Conservation (phyloP, 2,113 vertebrate species). For the Myrmophylax atrothorax region DNA sequence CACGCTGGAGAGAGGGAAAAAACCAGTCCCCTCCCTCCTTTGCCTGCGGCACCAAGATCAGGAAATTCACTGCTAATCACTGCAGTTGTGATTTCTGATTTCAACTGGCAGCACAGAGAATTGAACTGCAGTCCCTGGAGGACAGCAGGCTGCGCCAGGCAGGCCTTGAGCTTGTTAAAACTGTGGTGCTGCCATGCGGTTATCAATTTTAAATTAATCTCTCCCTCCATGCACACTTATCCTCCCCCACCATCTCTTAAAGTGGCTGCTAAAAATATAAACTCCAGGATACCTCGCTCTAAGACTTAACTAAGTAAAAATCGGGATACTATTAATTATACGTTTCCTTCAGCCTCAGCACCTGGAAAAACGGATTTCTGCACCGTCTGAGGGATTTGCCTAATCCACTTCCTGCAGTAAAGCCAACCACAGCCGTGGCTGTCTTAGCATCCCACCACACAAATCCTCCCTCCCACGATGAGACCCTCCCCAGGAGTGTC, state of each 20-base stretch:
- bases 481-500: not conserved
- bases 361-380: slow-evolving; percentile 58
- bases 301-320: slow-evolving; percentile 73
- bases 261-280: slow-evolving; percentile 81
- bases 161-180: slow-evolving; percentile 80
- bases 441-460: not conserved
- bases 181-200: slow-evolving; percentile 70
- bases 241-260: slow-evolving; percentile 68
- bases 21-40: slow-evolving; percentile 43
- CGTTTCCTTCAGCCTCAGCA: slow-evolving; percentile 59
- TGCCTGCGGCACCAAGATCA: slow-evolving; percentile 71
- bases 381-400: slow-evolving; percentile 25
- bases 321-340: slow-evolving; percentile 69
- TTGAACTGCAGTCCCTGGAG: slow-evolving; percentile 77
- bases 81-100: slow-evolving; percentile 84
- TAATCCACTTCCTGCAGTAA: slow-evolving; percentile 47
- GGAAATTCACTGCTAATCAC: slow-evolving; percentile 84
- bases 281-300: slow-evolving; percentile 72
- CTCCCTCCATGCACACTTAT: slow-evolving; percentile 56
- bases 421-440: not conserved
- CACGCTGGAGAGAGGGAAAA: not conserved
- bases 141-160: slow-evolving; percentile 68
- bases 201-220: slow-evolving; percentile 84
- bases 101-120: slow-evolving; percentile 82
- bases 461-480: not conserved